A percentile compares a stretch with the other conserved stretches of the same genome.
These are phyloP conservation scores for Anniella stebbinsi DNA, from an alignment of 2,797 vertebrate genomes.

Conservation along the genomic window DNA sequence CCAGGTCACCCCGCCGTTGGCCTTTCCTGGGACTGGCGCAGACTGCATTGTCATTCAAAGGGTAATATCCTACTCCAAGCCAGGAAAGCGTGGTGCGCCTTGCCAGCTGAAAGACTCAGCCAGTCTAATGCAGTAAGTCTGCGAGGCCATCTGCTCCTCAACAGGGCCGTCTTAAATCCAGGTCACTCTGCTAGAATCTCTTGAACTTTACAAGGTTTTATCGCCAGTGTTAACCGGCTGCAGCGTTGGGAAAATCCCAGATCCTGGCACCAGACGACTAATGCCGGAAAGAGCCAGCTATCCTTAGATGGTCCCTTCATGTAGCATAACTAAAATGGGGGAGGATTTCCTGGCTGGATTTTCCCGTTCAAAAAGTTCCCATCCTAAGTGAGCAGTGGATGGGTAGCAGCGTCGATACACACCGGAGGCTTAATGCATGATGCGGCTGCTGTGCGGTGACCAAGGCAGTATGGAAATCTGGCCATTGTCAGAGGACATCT, in stretches of 20 bases:
- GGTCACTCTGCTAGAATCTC: conserved; percentile 32
- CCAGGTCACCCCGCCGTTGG: accelerated
- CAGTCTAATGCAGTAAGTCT: conserved; percentile 34
- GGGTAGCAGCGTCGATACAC: background rate
- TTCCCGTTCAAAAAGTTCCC: background rate
- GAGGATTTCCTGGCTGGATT: background rate
- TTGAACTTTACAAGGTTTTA: conserved; percentile 35
- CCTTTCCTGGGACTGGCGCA: background rate
- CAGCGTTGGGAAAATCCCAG: accelerated
- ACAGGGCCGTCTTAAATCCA: background rate
- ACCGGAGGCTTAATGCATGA: background rate
- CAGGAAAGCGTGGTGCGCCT: background rate
- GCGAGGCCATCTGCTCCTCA: conserved; percentile 54
- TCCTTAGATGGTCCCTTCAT: background rate
- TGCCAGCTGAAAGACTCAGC: conserved; percentile 40
- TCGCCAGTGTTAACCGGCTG: background rate
- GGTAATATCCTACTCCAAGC: background rate
- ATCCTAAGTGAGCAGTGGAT: background rate
- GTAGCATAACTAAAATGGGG: background rate
- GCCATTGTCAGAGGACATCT: background rate
- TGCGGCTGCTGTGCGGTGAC: background rate
- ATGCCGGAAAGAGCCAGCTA: background rate
- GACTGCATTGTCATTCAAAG: conserved; percentile 40
- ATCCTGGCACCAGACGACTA: background rate
- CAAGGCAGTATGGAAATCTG: too few species aligned